Evolutionary conservation across 2,888 invertebrate genomes (phyloP), one percentile per base, ranked within the genome.

Genomic region (Pandemis corylana): DNA sequence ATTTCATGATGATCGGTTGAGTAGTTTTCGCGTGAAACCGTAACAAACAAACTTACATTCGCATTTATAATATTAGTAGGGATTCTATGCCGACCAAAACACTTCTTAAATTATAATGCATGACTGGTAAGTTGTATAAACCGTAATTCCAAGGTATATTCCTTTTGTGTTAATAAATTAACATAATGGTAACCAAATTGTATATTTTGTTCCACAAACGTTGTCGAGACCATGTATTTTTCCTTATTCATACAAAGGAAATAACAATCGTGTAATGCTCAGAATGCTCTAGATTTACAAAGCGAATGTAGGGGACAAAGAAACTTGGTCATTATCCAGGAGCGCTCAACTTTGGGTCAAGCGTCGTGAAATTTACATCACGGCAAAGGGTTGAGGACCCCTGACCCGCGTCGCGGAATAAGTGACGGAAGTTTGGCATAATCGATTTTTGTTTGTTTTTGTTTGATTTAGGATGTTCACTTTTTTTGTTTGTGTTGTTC

Each of bases 311-410:
- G 73, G n/a, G 73, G n/a, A 67, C 56, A 67, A 56, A 64, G 63
- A 61, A 65, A 74, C 68, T 73, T 68, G 65, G 74, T 61, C 74
- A 74, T 74, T 74, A 74, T 61, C 74, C 69, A 66, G 74, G 65
- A 28, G 73, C 15, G 64, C 68, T 46, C 68, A 49, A 69, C 72
- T 72, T 65, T 13, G 65, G 74, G 74, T 74, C 74, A 70, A 74
- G 74, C 70, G 69, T 53, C 64, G 68, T 65, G 68, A 64, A 73
- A 73, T 74, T 74, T 70, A 66, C 74, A 70, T 74, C 49, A 53
- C 67, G 49, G 66, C 63, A 42, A 64, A 65, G 65, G 68, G 74
- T 73, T 64, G 49, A 51, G 61, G 10, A 61, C 61, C 65, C 61
- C 65, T 65, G 65, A 49, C 65, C 46, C 65, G 15, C 59, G 7